These are phyloP conservation scores for Netelia fuscicornis DNA, from an alignment of 2,888 invertebrate species.

Conservation along the genomic window DNA sequence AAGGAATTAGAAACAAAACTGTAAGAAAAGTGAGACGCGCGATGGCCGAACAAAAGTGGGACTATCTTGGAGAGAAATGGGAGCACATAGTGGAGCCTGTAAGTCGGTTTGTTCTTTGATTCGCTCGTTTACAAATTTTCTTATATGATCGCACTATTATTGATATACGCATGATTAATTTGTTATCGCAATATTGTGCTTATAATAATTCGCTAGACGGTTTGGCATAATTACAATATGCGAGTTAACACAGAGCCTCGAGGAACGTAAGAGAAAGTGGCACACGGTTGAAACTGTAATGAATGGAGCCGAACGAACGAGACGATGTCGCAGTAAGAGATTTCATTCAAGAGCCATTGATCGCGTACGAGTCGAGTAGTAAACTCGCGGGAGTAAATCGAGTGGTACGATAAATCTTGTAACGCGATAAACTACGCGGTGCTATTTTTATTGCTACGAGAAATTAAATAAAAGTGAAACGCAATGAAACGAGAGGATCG, in stretches of 20 bases:
- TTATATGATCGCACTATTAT: background rate
- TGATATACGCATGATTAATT: background rate
- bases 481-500: background rate
- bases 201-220: background rate
- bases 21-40: constrained; percentile 19
- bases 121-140: too few relatives aligned
- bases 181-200: background rate
- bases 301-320: constrained; percentile 24
- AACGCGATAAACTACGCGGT: constrained; percentile 1
- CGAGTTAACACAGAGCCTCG: background rate
- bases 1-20: background rate
- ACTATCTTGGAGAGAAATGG: constrained; percentile 82
- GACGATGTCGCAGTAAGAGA: constrained; percentile 17
- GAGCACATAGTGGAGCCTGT: constrained; percentile 80
- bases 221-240: background rate
- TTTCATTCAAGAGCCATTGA: constrained; percentile 57
- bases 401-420: constrained; percentile 21
- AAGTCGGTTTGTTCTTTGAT: constrained; percentile 71
- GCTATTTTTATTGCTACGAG: too few relatives aligned
- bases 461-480: too few relatives aligned
- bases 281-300: constrained; percentile 28
- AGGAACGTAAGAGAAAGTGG: constrained; percentile 26
- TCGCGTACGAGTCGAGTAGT: constrained; percentile 16
- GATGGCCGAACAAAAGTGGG: constrained; percentile 79
- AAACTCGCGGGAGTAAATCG: constrained; percentile 1